phyloP scores from a whole-genome alignment of 2,888 invertebrate genomes.

The Tipula lateralis region DNA sequence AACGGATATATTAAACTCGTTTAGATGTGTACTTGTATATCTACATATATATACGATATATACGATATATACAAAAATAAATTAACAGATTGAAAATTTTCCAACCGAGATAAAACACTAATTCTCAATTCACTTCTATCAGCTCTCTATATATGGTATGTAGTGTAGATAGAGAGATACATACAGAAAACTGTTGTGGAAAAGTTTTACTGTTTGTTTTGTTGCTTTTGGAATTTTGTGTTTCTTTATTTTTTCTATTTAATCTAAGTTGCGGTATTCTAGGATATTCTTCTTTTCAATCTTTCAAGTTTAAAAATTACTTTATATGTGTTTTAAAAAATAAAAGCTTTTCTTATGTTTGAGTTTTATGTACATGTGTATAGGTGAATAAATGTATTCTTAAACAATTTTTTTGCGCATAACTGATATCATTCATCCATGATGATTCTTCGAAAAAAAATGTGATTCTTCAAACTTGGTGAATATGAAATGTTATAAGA shows the following conservation, averaged over 20 bases:
- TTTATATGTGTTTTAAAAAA: neutral
- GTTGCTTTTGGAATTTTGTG: neutral
- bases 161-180: neutral
- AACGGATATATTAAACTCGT: neutral
- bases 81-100: conserved; percentile 21
- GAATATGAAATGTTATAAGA: neutral
- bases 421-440: conserved; percentile 19
- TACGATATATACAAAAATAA: neutral
- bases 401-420: neutral
- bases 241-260: neutral
- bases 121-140: conserved; percentile 14
- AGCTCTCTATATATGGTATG: neutral
- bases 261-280: neutral
- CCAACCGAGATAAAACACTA: conserved; percentile 19
- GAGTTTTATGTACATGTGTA: neutral
- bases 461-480: neutral
- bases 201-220: neutral
- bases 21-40: neutral
- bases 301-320: conserved; percentile 24
- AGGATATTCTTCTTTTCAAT: neutral
- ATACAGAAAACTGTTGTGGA: neutral
- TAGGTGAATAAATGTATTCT: neutral
- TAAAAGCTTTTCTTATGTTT: neutral
- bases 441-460: neutral
- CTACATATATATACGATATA: neutral